A percentile compares a stretch with the other conserved stretches of the same genome.
Conservation (phyloP, 2,113 vertebrate species). For the Eonycteris spelaea region DNA sequence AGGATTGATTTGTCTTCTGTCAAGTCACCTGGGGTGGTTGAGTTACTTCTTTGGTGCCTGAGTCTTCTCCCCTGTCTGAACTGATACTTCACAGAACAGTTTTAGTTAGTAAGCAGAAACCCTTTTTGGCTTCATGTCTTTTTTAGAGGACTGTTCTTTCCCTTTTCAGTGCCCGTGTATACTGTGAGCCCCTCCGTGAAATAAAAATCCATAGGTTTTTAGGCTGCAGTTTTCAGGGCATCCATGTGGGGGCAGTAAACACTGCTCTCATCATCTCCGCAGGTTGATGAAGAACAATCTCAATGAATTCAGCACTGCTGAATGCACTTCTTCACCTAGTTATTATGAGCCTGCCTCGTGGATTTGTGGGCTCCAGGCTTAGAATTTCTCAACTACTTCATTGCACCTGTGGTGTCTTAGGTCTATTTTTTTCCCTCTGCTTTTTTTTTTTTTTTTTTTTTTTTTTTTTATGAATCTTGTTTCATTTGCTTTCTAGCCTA, state of each 20-base stretch:
- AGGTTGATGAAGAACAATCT: neutral
- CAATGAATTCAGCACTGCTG: neutral
- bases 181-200: neutral
- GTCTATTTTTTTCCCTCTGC: neutral
- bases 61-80: neutral
- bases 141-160: neutral
- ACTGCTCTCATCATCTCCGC: neutral
- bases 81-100: neutral
- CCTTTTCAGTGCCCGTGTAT: rapidly evolving
- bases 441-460: neutral
- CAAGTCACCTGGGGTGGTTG: neutral
- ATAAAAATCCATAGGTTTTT: neutral
- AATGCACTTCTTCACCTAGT: neutral
- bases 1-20: neutral
- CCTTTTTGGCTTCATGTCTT: neutral
- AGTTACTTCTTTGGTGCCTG: neutral
- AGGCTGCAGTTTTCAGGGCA: neutral
- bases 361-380: neutral
- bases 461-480: neutral
- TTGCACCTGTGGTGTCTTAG: neutral
- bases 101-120: neutral
- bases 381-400: neutral
- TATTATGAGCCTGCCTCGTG: no score
- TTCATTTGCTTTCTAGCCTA: neutral
- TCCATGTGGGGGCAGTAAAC: neutral